A percentile compares a stretch with the other conserved stretches of the same genome.
Evolutionary conservation across 2,113 vertebrate genomes (phyloP).

Genomic region (Dermatemys mawii): DNA sequence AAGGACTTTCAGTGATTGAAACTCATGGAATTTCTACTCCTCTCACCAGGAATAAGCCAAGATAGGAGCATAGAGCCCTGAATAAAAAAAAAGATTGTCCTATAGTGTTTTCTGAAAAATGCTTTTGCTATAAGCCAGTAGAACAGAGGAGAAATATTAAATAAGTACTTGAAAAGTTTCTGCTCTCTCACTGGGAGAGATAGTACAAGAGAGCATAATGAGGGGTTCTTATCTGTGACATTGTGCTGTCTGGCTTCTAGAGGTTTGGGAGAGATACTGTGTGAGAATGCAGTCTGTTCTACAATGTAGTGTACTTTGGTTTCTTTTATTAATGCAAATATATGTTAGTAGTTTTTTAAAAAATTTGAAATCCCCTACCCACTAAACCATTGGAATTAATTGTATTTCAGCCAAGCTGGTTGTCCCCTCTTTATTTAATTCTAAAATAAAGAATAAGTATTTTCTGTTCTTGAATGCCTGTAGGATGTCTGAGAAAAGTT

Average conservation of each 20-base stretch:
- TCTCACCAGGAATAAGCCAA: neutral
- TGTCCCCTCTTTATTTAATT: neutral
- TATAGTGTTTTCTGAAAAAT: neutral
- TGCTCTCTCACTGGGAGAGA: neutral
- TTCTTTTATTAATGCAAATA: neutral
- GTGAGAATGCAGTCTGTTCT: neutral
- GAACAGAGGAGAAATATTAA: neutral
- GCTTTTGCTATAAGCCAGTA: neutral
- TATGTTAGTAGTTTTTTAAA: neutral
- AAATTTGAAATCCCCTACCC: neutral
- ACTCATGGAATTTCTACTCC: neutral
- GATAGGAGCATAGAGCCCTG: neutral
- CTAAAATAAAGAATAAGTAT: neutral
- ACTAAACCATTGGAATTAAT: too few relatives aligned
- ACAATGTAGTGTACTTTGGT: neutral
- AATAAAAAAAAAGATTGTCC: neutral
- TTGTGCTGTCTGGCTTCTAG: neutral
- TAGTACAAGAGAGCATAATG: neutral
- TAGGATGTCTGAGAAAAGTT: neutral
- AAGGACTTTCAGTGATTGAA: neutral
- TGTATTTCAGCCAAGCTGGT: neutral
- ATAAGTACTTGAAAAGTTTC: neutral
- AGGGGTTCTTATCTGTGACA: neutral
- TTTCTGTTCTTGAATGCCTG: neutral
- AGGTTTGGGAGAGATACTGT: neutral